Evolutionary conservation across 2,888 invertebrate species (phyloP).

Genomic region (Agrotis segetum): DNA sequence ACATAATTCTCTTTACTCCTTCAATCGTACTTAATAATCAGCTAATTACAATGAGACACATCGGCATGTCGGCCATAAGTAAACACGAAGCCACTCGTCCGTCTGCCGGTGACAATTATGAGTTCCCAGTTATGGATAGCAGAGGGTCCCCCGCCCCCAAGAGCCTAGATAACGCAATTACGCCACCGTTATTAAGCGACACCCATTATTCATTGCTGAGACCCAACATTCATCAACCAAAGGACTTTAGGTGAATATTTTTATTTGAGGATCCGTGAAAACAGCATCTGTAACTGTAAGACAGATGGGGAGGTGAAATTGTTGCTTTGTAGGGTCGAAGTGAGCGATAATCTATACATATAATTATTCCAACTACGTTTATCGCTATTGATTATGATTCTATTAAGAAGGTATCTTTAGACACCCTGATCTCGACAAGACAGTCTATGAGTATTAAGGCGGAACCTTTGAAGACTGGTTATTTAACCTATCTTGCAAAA

Average conservation of each 20-base stretch:
- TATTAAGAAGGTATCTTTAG: too few species aligned
- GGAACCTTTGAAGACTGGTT: background rate
- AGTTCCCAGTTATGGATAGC: conserved; percentile 84
- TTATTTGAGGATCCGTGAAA: conserved; percentile 68
- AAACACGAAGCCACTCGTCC: conserved; percentile 41
- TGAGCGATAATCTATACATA: conserved; percentile 19
- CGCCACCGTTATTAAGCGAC: conserved; percentile 85
- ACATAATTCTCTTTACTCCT: background rate
- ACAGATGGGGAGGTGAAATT: conserved; percentile 55
- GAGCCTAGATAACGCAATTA: conserved; percentile 88
- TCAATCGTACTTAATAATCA: conserved; percentile 11
- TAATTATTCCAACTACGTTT: too few species aligned
- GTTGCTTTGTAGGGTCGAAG: conserved; percentile 47
- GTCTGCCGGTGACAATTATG: conserved; percentile 87
- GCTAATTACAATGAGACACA: conserved; percentile 56
- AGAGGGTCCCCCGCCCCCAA: conserved; percentile 77
- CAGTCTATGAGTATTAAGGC: background rate
- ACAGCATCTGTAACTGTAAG: conserved; percentile 64
- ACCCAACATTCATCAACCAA: conserved; percentile 77
- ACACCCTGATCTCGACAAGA: background rate
- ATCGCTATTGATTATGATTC: too few species aligned
- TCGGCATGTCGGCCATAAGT: conserved; percentile 67
- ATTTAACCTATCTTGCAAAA: background rate
- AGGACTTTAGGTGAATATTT: conserved; percentile 66
- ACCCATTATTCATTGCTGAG: conserved; percentile 85